Evolutionary conservation across 2,113 vertebrate species (phyloP), one percentile per base, ranked within the genome.

Genomic region (Glaucomys volans): DNA sequence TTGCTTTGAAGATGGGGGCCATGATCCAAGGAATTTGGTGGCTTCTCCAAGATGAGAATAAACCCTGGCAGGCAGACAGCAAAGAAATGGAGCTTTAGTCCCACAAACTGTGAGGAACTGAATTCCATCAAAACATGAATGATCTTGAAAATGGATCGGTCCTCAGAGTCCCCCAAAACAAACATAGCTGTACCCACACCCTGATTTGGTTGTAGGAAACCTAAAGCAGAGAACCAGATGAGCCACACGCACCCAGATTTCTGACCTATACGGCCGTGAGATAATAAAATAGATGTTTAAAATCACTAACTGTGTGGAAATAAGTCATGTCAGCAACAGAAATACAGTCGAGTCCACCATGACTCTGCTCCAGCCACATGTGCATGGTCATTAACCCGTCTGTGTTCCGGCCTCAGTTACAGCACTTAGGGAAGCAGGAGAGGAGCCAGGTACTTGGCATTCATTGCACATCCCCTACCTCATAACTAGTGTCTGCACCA

Each of bases 71-170:
- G 40, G 50, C 44, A 96, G 57, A 47, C 79, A 94, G 24, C 32
- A 50, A 81, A 22, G 75, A 95, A 74, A 77, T 16, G 10, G 37
- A 44, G 82, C 54, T 71, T 87, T 57, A 83, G 75, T 71, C 44
- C 35, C 77, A 26, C 28, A 67, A 67, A 59, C 26, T 12, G 0
- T n/a, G 7, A 74, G 57, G 12, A 74, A 47, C 42, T 71, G 42
- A 81, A 57, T 90, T 95, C 71, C 81, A 22, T 57, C 62, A 74
- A 79, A 85, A 84, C 42, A 35, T 50, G 54, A 96, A 84, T 40
- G 47, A 80, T 18, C 44, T 40, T 67, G 16, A 66, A 69, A 87
- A 59, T 6, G 11, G 5, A 87, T 84, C 69, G 8, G 57, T 18
- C 35, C 20, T 28, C 42, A 52, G 59, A 90, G 40, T 17, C 32